These are phyloP conservation scores for Psammodynastes pulverulentus DNA, from an alignment of 2,113 vertebrate species.

Conservation along the genomic window DNA sequence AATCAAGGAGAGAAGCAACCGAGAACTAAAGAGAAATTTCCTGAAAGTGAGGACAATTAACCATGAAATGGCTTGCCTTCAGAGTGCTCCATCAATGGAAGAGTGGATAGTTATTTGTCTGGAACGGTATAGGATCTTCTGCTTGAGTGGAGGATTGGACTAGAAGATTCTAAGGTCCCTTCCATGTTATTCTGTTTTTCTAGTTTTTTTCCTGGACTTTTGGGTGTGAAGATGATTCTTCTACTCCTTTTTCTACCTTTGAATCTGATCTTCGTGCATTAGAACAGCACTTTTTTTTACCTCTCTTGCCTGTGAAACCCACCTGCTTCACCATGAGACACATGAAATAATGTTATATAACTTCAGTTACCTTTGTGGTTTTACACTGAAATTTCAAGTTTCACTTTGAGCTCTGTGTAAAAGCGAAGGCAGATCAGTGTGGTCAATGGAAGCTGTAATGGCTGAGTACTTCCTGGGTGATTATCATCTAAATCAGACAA, in stretches of 20 bases:
- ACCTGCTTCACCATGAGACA: neutral
- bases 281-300: neutral
- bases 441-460: neutral
- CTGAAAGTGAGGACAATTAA: neutral
- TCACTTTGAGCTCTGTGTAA: neutral
- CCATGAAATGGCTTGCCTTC: neutral
- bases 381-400: neutral
- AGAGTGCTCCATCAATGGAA: neutral
- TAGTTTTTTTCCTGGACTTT: neutral
- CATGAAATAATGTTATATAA: neutral
- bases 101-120: neutral
- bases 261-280: neutral
- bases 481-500: neutral
- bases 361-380: slow-evolving; percentile 8
- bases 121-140: neutral
- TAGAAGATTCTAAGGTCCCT: neutral
- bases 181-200: neutral
- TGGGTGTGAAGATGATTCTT: neutral
- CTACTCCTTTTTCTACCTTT: neutral
- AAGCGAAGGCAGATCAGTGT: neutral
- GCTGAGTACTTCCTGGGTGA: neutral
- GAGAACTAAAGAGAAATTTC: no score
- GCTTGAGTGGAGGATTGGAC: neutral
- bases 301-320: neutral
- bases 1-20: neutral